phyloP scores from a whole-genome alignment of 2,113 vertebrate genomes.

The Ceyx cyanopectus region DNA sequence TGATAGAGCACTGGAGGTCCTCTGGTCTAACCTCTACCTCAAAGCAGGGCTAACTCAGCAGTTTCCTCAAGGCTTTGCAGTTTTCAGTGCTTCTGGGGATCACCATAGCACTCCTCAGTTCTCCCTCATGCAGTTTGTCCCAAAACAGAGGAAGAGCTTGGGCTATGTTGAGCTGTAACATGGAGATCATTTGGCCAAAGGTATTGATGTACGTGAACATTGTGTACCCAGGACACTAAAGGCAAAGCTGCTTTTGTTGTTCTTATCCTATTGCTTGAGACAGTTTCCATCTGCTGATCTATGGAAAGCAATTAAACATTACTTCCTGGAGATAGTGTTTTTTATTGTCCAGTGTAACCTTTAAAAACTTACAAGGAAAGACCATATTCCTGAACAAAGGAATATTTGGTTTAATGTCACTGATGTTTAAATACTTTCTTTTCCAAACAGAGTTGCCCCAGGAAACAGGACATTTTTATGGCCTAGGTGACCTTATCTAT shows the following conservation, averaged over 20 bases:
- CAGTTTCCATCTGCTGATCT: neutral
- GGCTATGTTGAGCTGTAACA: neutral
- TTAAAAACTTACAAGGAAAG: neutral
- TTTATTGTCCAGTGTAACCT: neutral
- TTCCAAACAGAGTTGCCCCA: neutral
- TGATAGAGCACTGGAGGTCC: neutral
- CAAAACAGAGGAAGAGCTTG: neutral
- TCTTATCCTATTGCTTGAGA: neutral
- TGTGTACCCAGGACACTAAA: neutral
- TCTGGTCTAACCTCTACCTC: neutral
- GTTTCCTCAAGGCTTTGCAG: neutral
- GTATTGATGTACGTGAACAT: fast-evolving
- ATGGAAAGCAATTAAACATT: neutral
- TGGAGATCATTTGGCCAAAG: neutral
- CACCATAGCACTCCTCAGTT: neutral
- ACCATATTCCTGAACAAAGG: neutral
- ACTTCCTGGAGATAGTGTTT: neutral
- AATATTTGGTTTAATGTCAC: neutral
- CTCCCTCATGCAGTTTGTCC: neutral
- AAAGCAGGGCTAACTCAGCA: neutral
- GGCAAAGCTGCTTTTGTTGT: neutral
- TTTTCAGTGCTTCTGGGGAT: neutral
- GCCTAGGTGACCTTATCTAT: neutral
- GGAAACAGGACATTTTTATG: neutral
- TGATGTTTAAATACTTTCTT: neutral